phyloP scores from a whole-genome alignment of 2,113 vertebrate genomes.

The Oxygymnocypris stewartii region DNA sequence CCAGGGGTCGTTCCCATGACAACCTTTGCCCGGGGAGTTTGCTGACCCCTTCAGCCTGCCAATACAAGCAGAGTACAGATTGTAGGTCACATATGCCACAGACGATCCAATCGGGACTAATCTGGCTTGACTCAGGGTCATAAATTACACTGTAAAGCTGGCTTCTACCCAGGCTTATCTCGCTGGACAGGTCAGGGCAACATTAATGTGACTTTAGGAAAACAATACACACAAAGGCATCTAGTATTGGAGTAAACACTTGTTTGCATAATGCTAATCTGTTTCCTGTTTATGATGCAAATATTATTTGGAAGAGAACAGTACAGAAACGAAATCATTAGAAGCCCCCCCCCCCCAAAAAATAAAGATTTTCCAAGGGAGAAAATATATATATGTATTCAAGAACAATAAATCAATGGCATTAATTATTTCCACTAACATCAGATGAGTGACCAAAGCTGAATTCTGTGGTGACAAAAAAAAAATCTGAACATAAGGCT shows the following conservation, averaged over 20 bases:
- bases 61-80: slow-evolving; percentile 68
- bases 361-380: not conserved
- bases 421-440: not conserved
- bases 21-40: slow-evolving; percentile 77
- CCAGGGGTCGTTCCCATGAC: slow-evolving; percentile 78
- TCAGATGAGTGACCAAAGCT: not conserved
- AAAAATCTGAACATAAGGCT: not conserved
- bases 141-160: slow-evolving; percentile 72
- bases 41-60: slow-evolving; percentile 70
- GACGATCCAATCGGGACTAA: slow-evolving; percentile 77
- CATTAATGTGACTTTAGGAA: slow-evolving; percentile 57
- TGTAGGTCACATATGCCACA: slow-evolving; percentile 82
- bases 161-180: slow-evolving; percentile 65
- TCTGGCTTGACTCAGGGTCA: slow-evolving; percentile 75
- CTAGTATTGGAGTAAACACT: not conserved
- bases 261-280: not conserved
- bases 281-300: not conserved
- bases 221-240: slow-evolving; percentile 17
- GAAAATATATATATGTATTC: not conserved
- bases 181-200: slow-evolving; percentile 49
- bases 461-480: not conserved
- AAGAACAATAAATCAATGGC: not conserved
- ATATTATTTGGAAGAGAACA: not conserved
- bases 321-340: not conserved
- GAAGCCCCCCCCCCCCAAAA: not conserved